Evolutionary conservation across 2,797 vertebrate species (phyloP).

Genomic region (Manis javanica): DNA sequence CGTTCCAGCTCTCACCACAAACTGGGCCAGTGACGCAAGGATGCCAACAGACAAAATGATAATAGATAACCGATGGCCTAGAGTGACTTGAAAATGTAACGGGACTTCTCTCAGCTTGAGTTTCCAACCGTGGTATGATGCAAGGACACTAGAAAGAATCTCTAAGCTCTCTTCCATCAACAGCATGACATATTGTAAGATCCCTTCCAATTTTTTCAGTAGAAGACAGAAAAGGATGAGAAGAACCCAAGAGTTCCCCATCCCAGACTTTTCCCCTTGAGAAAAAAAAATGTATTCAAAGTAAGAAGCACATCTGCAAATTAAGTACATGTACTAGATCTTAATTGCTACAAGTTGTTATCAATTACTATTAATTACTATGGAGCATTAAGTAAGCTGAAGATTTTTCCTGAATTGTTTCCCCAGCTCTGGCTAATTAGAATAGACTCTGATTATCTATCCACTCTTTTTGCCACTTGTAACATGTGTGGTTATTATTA

Average conservation of each 20-base stretch:
- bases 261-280: neutral
- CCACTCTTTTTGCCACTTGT: neutral
- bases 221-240: neutral
- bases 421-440: neutral
- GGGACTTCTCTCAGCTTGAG: neutral
- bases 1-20: neutral
- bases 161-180: neutral
- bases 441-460: neutral
- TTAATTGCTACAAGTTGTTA: conserved; percentile 61
- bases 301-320: neutral
- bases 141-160: neutral
- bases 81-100: neutral
- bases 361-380: conserved; percentile 21
- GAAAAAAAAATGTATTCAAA: neutral
- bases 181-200: neutral
- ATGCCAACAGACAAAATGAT: neutral
- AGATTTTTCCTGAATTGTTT: conserved; percentile 34
- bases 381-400: conserved; percentile 38
- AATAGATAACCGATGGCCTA: neutral
- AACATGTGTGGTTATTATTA: neutral
- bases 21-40: neutral
- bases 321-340: neutral
- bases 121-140: neutral
- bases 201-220: neutral
- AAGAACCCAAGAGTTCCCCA: neutral